Evolutionary conservation across 2,797 vertebrate species (phyloP), one percentile per base, ranked within the genome.

Genomic region (Aselliscus stoliczkanus): DNA sequence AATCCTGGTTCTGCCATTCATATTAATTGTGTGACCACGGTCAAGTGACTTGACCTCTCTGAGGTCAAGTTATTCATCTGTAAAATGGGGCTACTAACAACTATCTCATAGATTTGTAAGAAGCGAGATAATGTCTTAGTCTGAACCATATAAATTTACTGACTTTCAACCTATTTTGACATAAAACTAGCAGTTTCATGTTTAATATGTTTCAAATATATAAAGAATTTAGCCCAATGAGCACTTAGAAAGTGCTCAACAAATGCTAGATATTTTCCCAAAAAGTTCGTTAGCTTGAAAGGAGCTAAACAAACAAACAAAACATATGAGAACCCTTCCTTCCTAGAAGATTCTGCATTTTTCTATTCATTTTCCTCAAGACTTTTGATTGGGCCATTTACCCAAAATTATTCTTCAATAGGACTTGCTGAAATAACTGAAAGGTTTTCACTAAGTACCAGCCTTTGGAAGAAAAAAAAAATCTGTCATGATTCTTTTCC

Each of bases 401-500:
- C 37, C n/a, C 62, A 29, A 64, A 44, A 58, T 52, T 13, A 62
- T 10, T 44, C 70, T 62, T 44, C 37, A 23, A 0, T 5, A 69
- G 29, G 52, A 23, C 54, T 75, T n/a, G 29, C 37, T 50, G 1
- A 81, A 21, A 17, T 31, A 17, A 47, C 10, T 2, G 34, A 52
- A 14, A 31, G 42, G 27, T 20, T 50, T 47, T 54, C 15, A 1
- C 13, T 0, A 17, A 11, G 60, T 10, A 9, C 15, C 37, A n/a
- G 44, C 5, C 67, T 90, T 87, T 67, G 80, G 20, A 18, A 47
- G 62, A 37, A 54, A 27, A 21, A n/a, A 54, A 70, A 37, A 23
- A 8, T 14, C 3, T 7, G 0, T 8, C 29, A 1, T 6, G 25
- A 13, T 39, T 62, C 37, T 44, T n/a, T 7, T 47, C 50, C 25